These are phyloP conservation scores for Panzeria rudis DNA, from an alignment of 2,888 invertebrate genomes.

Conservation along the genomic window DNA sequence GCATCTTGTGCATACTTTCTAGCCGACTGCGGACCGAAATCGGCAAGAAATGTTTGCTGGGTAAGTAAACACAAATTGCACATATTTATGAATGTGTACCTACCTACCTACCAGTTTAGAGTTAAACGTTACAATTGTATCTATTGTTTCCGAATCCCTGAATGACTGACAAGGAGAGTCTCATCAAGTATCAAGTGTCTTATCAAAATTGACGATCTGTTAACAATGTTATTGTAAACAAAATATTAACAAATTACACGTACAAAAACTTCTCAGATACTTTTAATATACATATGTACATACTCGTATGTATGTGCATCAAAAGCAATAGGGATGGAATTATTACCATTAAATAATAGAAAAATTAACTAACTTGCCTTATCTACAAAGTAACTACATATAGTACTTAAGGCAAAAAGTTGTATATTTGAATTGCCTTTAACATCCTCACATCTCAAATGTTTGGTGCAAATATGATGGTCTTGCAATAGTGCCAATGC, in stretches of 20 bases:
- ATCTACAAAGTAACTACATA: background rate
- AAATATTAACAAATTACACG: slow-evolving; percentile 44
- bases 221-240: slow-evolving; percentile 71
- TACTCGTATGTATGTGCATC: background rate
- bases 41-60: no score
- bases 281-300: background rate
- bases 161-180: slow-evolving; percentile 5
- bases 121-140: slow-evolving; percentile 45
- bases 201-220: slow-evolving; percentile 79
- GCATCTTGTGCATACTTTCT: no score
- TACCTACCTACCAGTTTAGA: slow-evolving; percentile 25
- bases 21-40: no score
- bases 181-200: slow-evolving; percentile 79
- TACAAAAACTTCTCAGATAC: slow-evolving; percentile 20
- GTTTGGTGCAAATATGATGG: no score
- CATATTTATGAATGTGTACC: background rate
- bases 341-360: background rate
- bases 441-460: background rate
- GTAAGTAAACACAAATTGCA: no score
- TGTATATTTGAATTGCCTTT: background rate
- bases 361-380: background rate
- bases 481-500: no score
- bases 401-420: background rate
- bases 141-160: slow-evolving; percentile 13
- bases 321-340: background rate